Base-by-base conservation (phyloP, 2,888 invertebrate genomes). In the Ellobium chinense region DNA sequence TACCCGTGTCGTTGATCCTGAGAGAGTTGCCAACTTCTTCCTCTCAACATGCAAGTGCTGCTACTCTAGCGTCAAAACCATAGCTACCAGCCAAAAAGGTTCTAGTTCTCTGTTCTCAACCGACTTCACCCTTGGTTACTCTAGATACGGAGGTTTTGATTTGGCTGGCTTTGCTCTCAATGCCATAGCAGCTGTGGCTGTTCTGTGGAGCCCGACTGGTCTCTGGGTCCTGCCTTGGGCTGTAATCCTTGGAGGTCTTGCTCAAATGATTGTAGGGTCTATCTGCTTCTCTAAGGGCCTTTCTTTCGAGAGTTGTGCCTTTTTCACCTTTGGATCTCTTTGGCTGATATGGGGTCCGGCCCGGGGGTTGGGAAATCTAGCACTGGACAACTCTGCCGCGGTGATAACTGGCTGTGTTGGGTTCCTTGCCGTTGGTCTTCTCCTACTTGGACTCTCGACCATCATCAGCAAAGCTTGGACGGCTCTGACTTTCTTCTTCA, bases 261-360 rank as follows among this genome's bases (percentile, higher is more conserved):
- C 86, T 58, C 87, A 87, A 70, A 83, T 86, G 74, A 80, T 82
- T 39, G 85, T 87, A 0, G 88, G 87, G 0, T 87, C 85, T 36
- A 76, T 88, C 29, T 79, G 82, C n/a, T 88, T 88, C 76, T 79
- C 87, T 14, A 69, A 87, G 56, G 88, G 88, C 0, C 60, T 86
- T 37, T 87, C 87, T 31, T 87, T 88, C 56, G 88, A 88, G 56
- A 85, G 87, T 60, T 86, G 84, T 65, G 82, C 85, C 2, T 87
- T 87, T 81, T 76, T 87, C 39, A 84, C 85, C 0, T 86, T 85
- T 75, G 86, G 85, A 2, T 78, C 84, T 0, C 81, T 88, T 31
- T 88, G 88, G 88, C 66, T 85, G 12, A 88, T 88, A 31, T 87
- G 87, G 87, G 88, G 88, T 9, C 81, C 86, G 4, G 81, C 84